Conservation (phyloP, 1,140 invertebrate species). For the Ridgeia piscesae region DNA sequence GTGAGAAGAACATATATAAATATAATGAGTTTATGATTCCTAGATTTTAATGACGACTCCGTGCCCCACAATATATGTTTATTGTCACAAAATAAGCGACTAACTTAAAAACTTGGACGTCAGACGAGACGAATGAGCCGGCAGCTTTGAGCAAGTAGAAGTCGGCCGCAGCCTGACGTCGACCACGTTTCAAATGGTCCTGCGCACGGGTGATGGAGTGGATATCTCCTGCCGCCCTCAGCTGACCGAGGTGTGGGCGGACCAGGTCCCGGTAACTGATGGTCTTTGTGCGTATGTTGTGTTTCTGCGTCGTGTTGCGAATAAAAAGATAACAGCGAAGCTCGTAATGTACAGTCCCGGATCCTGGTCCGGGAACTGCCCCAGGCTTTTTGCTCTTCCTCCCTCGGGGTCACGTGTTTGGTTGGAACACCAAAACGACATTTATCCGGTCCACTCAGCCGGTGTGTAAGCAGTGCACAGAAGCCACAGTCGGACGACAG, state of each 20-base stretch:
- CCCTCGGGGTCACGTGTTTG: not conserved
- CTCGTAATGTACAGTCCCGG: not conserved
- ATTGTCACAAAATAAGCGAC: not conserved
- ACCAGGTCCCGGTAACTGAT: not conserved
- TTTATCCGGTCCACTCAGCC: not conserved
- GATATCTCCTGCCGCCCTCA: not conserved
- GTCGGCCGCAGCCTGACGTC: not conserved
- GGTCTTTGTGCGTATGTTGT: not conserved
- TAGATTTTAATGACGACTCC: not conserved
- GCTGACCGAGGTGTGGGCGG: not conserved
- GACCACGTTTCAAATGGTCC: not conserved
- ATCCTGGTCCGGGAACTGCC: not conserved
- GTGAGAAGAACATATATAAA: no score
- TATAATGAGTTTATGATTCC: not conserved
- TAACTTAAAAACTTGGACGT: not conserved
- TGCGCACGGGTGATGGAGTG: not conserved
- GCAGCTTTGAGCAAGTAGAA: not conserved
- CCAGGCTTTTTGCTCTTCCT: not conserved
- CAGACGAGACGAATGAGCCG: not conserved
- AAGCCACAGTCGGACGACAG: not conserved
- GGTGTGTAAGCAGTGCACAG: not conserved
- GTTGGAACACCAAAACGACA: not conserved
- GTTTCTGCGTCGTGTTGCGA: not conserved
- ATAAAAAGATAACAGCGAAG: not conserved
- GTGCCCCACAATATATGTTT: not conserved